Percentiles rank a stretch among this genome's conserved stretches.
Conservation (phyloP, 2,797 vertebrate species). For the Rhabdophis nuchalis region DNA sequence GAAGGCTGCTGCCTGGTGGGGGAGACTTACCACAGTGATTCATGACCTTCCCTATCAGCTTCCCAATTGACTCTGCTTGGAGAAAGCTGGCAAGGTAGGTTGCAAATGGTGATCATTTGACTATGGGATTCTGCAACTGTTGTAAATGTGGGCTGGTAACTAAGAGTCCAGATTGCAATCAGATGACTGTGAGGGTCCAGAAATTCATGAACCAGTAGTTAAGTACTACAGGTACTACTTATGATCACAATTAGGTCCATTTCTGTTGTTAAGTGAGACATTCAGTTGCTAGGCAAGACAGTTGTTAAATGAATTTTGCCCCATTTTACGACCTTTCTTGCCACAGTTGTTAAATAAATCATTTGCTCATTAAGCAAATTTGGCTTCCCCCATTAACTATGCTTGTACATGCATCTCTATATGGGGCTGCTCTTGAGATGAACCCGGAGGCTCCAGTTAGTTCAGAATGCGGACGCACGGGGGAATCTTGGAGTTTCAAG, state of each 20-base stretch:
- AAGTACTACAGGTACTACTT: not conserved
- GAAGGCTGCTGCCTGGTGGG: not conserved
- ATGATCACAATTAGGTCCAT: not conserved
- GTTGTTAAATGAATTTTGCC: not conserved
- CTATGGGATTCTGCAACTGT: not conserved
- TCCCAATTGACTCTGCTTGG: not conserved
- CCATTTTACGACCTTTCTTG: too few species aligned
- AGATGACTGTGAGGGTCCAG: not conserved
- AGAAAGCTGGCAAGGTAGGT: not conserved
- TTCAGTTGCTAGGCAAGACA: not conserved
- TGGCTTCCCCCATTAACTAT: not conserved
- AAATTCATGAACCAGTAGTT: not conserved
- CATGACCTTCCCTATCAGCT: not conserved
- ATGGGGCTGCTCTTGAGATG: too few species aligned
- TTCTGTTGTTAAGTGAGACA: not conserved
- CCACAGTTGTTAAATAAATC: not conserved
- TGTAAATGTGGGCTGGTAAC: not conserved
- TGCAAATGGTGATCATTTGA: not conserved
- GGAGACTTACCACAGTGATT: not conserved
- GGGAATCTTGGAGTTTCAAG: too few species aligned
- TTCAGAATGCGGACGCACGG: too few species aligned
- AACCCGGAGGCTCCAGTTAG: too few species aligned
- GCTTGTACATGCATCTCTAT: too few species aligned
- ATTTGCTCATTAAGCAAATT: not conserved
- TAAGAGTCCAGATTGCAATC: not conserved